Evolutionary conservation across 2,888 invertebrate species (phyloP), one percentile per base, ranked within the genome.

Genomic region (Aleiodes alternator): DNA sequence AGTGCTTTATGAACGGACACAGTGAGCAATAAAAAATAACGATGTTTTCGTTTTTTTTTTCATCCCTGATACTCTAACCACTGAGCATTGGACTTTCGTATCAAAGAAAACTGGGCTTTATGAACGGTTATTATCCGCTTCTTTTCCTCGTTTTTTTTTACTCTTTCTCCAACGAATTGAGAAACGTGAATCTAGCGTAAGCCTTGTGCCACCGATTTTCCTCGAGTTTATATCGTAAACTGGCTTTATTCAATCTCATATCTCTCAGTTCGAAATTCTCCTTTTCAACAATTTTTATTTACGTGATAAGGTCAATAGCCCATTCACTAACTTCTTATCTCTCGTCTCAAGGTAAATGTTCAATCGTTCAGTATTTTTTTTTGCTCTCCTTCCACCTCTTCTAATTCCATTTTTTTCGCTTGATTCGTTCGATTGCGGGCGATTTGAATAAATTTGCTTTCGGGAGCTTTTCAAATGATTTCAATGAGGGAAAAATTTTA

Each of bases 1-100:
- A 31, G n/a, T 31, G 75, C 75, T 72, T 76, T 61, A 64, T 51
- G 59, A 14, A 69, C 77, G 75, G 77, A 51, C 77, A 34, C 23
- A 23, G 2, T 23, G 73, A 76, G 72, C 74, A 53, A 78, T 71
- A 55, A 68, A 76, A 79, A 69, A 73, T 31, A 66, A 51, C 48
- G 71, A 72, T 69, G 3, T 12, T 29, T 71, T 55, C 12, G 34
- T 34, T 31, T 78, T 61, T 61, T 55, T 53, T 69, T 75, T 59
- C 73, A 69, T 59, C 70, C 55, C 14, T 53, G 14, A 69, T 69
- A 55, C 66, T 34, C 70, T 68, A 73, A 68, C 31, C 51, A 59
- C 71, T 70, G 75, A 68, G 51, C 71, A n/a, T 71, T 48, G 50
- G 51, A 77, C 70, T 69, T 69, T 70, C 70, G 64, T 53, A 50